Evolutionary conservation across 2,113 vertebrate species (phyloP).

Genomic region (Alectura lathami): DNA sequence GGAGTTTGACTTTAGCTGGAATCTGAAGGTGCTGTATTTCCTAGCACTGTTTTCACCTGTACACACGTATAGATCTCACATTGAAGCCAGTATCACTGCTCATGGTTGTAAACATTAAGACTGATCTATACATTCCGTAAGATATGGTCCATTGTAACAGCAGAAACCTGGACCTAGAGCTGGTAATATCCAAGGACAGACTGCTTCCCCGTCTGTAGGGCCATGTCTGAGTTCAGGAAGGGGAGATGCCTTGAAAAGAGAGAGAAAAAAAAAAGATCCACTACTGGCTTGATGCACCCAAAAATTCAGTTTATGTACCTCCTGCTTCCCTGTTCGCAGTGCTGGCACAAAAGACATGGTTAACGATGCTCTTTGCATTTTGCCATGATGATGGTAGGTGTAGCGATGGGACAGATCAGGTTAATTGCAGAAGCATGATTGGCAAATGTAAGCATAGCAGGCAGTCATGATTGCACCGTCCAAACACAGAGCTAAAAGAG

Average conservation of each 20-base stretch:
- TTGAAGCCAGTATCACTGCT: not conserved
- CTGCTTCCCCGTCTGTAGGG: not conserved
- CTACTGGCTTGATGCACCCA: not conserved
- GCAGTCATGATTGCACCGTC: not conserved
- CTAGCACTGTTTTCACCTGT: not conserved
- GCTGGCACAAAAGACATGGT: not conserved
- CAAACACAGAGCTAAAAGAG: not conserved
- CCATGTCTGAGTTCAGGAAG: not conserved
- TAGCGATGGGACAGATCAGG: not conserved
- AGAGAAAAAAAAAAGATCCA: not conserved
- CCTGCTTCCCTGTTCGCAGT: not conserved
- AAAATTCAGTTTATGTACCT: not conserved
- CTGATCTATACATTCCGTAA: accelerated
- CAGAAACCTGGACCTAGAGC: not conserved
- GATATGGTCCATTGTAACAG: accelerated
- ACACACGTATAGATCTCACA: accelerated
- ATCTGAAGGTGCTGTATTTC: not conserved
- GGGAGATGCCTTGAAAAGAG: not conserved
- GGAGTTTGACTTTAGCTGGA: not conserved
- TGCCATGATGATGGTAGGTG: not conserved
- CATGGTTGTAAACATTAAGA: not conserved
- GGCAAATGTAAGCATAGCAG: not conserved
- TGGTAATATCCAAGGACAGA: not conserved
- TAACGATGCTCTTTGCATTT: not conserved
- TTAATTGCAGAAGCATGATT: not conserved